A percentile compares a stretch with the other conserved stretches of the same genome.
Conservation (phyloP, 37 sponge, comb jelly and placozoan genomes). For the Chondrilla cf. caribensis region DNA sequence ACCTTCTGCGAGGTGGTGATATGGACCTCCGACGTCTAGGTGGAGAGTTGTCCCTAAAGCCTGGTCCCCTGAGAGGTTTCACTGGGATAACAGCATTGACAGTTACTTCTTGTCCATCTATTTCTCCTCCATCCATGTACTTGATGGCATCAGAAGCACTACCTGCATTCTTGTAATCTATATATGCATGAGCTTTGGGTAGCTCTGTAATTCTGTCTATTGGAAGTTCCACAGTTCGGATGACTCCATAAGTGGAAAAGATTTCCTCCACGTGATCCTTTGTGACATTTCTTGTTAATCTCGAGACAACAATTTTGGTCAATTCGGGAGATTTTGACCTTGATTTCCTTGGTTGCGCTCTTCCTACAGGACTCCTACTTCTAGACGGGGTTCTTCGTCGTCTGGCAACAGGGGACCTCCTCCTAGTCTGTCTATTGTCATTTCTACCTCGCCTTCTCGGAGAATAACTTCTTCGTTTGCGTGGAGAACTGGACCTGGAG, state of each 20-base stretch:
- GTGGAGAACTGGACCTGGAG: slow-evolving; percentile 32
- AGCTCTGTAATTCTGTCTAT: slow-evolving; percentile 62
- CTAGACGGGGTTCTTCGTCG: slow-evolving; percentile 16
- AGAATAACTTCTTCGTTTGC: slow-evolving; percentile 9
- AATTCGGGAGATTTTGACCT: slow-evolving; percentile 52
- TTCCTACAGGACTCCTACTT: not conserved
- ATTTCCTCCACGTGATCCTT: slow-evolving; percentile 80
- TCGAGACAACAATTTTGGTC: slow-evolving; percentile 62
- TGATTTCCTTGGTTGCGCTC: not conserved
- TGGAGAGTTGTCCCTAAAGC: not conserved
- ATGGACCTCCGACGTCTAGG: not conserved
- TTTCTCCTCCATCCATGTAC: slow-evolving; percentile 79
- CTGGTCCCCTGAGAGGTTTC: slow-evolving; percentile 20
- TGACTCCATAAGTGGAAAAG: slow-evolving; percentile 69
- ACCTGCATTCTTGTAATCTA: slow-evolving; percentile 61
- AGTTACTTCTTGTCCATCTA: slow-evolving; percentile 71
- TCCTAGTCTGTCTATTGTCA: not conserved
- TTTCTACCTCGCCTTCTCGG: not conserved
- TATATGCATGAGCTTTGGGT: slow-evolving; percentile 74
- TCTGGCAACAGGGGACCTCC: not conserved
- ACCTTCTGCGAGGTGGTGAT: slow-evolving; percentile 31
- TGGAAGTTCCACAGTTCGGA: slow-evolving; percentile 70
- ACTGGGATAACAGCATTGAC: slow-evolving; percentile 64
- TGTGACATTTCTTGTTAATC: slow-evolving; percentile 75
- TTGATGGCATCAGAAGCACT: slow-evolving; percentile 61